Evolutionary conservation across 2,113 vertebrate species (phyloP).

Genomic region (Ammodytes marinus): DNA sequence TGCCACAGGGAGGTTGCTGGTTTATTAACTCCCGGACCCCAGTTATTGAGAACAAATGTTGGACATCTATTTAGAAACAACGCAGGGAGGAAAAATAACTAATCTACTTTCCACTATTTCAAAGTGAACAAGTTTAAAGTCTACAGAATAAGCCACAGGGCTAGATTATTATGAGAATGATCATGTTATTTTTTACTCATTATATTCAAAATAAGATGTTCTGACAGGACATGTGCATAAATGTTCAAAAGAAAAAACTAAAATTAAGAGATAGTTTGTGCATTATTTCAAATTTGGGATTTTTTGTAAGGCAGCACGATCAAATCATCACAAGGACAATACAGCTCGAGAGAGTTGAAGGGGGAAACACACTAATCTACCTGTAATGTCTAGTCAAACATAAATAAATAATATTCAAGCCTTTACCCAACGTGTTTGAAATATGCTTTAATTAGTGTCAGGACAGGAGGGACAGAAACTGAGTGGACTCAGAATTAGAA

Average conservation of each 20-base stretch:
- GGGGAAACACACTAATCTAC: neutral
- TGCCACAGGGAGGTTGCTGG: neutral
- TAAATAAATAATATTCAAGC: neutral
- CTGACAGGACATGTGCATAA: neutral
- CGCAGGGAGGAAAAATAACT: neutral
- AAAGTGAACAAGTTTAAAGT: neutral
- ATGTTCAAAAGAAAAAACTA: neutral
- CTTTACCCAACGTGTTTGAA: neutral
- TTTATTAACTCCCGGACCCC: neutral
- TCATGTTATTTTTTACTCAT: neutral
- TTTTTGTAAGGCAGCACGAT: neutral
- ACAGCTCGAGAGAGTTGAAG: neutral
- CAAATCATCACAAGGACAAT: neutral
- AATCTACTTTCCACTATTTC: neutral
- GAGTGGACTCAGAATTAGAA: neutral
- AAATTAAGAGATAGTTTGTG: neutral
- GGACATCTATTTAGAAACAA: neutral
- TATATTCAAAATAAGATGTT: neutral
- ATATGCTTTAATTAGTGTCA: neutral
- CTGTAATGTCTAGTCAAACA: neutral
- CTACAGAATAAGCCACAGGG: neutral
- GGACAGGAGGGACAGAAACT: neutral
- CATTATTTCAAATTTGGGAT: neutral
- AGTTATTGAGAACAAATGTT: neutral
- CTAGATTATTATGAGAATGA: neutral